Evolutionary conservation across 2,888 invertebrate genomes (phyloP).

Genomic region (Iphiclides podalirius): DNA sequence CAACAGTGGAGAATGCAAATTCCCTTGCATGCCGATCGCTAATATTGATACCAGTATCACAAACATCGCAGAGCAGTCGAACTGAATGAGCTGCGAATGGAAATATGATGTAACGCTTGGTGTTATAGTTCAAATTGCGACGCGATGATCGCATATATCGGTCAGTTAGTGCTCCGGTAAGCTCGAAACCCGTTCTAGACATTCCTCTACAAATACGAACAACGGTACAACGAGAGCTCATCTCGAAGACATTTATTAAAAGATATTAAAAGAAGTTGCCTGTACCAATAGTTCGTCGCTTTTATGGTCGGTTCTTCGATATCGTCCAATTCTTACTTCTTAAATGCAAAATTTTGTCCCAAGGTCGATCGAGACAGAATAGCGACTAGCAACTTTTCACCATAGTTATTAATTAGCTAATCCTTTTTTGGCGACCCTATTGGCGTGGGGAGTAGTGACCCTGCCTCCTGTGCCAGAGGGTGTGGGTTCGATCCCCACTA

Average conservation of each 20-base stretch:
- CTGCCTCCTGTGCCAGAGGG: too few species aligned
- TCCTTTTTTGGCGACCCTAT: too few species aligned
- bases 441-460: too few species aligned
- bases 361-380: neutral
- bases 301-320: neutral
- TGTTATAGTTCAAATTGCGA: conserved; percentile 31
- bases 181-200: conserved; percentile 57
- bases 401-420: too few species aligned
- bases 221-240: conserved; percentile 41
- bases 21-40: conserved; percentile 25
- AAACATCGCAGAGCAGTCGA: conserved; percentile 40
- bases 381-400: too few species aligned
- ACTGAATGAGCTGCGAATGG: too few species aligned
- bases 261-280: conserved; percentile 1
- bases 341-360: too few species aligned
- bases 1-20: conserved; percentile 15
- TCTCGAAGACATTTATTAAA: conserved; percentile 12
- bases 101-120: neutral
- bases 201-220: conserved; percentile 46
- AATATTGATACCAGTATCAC: conserved; percentile 38
- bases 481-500: too few species aligned
- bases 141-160: conserved; percentile 28
- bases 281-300: neutral
- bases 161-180: conserved; percentile 51
- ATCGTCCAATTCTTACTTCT: too few species aligned